Evolutionary conservation across 2,888 invertebrate genomes (phyloP).

Genomic region (Campoplex nolae): DNA sequence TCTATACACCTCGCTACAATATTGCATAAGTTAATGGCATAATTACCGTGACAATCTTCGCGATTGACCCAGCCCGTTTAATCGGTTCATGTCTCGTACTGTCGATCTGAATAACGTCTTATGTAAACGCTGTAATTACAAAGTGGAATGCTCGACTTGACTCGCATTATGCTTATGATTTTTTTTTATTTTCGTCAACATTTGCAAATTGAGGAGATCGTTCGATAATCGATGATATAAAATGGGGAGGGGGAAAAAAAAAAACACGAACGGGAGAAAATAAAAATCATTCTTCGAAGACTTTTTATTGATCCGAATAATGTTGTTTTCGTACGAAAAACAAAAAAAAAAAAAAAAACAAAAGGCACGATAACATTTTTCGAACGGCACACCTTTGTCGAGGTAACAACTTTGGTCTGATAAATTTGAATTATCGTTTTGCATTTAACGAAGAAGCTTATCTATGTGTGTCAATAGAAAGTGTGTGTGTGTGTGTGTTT

Average conservation of each 20-base stretch:
- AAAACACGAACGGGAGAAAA: not conserved
- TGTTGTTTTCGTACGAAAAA: not conserved
- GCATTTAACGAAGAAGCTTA: constrained; percentile 12
- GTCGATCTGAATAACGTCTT: constrained; percentile 26
- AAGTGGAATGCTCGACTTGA: constrained; percentile 17
- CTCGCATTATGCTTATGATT: constrained; percentile 6
- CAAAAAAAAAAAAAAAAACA: not conserved
- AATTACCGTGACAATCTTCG: constrained; percentile 37
- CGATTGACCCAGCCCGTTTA: constrained; percentile 12
- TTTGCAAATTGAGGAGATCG: not conserved
- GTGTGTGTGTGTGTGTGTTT: not conserved
- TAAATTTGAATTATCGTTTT: not conserved
- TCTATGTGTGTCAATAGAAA: constrained; percentile 50
- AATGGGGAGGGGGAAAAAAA: no score
- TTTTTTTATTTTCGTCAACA: not conserved
- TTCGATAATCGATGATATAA: not conserved
- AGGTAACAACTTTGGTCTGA: not conserved
- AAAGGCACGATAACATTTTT: not conserved
- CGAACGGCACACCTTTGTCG: not conserved
- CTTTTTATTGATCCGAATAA: not conserved
- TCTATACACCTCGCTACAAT: constrained; percentile 1
- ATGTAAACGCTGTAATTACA: constrained; percentile 46
- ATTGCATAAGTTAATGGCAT: constrained; percentile 50
- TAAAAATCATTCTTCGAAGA: not conserved
- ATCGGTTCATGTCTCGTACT: not conserved